Evolutionary conservation across 2,113 vertebrate species (phyloP).

Genomic region (Equus przewalskii): DNA sequence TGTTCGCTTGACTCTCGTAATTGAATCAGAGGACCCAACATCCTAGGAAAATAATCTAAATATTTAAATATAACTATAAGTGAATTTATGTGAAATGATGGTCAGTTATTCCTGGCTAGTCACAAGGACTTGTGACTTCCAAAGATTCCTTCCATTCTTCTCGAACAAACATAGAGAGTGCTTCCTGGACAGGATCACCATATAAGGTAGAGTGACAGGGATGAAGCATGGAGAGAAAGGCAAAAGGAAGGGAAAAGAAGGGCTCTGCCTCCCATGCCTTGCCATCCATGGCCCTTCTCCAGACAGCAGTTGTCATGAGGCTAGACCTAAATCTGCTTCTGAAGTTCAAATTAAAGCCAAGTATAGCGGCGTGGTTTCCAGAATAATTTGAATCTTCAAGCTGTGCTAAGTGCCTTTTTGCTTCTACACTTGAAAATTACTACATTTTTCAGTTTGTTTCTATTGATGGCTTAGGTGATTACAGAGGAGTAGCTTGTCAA

Average conservation of each 20-base stretch:
- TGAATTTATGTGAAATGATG: neutral
- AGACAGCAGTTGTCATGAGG: slow-evolving; percentile 6
- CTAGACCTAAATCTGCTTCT: slow-evolving; percentile 45
- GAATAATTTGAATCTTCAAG: slow-evolving; percentile 73
- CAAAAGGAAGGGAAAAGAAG: neutral
- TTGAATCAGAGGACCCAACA: neutral
- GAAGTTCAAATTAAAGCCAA: slow-evolving; percentile 71
- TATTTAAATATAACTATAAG: neutral
- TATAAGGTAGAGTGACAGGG: neutral
- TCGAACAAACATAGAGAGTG: neutral
- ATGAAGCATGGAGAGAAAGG: neutral
- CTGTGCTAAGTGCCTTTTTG: slow-evolving; percentile 68
- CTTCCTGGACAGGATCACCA: neutral
- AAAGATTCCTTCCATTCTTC: neutral
- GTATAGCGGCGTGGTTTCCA: neutral
- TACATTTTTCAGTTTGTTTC: slow-evolving; percentile 71
- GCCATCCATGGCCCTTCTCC: neutral
- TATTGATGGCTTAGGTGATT: slow-evolving; percentile 66
- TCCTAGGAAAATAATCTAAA: slow-evolving; percentile 7
- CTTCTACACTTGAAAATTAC: slow-evolving; percentile 71
- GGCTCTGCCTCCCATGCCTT: neutral
- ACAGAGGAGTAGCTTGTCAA: slow-evolving; percentile 31
- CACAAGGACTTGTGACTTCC: neutral
- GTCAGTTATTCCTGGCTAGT: neutral
- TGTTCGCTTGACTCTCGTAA: neutral